These are phyloP conservation scores for Kradibia gibbosae DNA, from an alignment of 1,140 invertebrate species.

Conservation along the genomic window DNA sequence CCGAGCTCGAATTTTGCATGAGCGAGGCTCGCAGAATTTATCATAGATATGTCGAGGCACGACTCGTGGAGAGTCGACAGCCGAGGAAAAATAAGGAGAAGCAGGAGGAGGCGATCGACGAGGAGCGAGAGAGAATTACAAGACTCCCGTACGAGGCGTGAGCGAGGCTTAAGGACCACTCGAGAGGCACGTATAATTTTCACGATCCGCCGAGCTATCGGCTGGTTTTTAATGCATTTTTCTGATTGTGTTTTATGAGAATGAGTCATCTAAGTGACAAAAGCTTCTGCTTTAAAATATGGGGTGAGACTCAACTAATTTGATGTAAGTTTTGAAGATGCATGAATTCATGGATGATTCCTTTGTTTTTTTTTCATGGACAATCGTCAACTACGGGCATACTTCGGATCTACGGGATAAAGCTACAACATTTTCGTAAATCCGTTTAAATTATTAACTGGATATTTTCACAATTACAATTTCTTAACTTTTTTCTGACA, in stretches of 20 bases:
- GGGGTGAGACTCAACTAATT: not conserved
- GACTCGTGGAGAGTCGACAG: not conserved
- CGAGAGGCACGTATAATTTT: constrained; percentile 36
- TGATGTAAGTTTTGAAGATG: not conserved
- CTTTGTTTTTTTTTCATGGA: not conserved
- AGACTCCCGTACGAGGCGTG: not conserved
- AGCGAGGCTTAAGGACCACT: not conserved
- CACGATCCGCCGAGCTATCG: not conserved
- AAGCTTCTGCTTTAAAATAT: not conserved
- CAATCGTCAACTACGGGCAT: no score
- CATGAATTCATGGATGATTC: not conserved
- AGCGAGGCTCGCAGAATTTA: not conserved
- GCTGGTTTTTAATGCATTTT: constrained; percentile 1
- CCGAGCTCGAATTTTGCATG: not conserved
- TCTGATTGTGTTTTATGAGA: not conserved
- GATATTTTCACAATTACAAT: no score
- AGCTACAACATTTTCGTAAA: no score
- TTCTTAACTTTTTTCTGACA: no score
- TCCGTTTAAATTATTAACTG: no score
- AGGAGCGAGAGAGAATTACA: not conserved
- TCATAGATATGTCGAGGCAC: not conserved
- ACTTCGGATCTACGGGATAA: no score
- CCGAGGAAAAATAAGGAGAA: not conserved
- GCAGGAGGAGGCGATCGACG: not conserved
- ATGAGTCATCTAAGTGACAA: not conserved